Evolutionary conservation across 1,140 invertebrate species (phyloP), one percentile per base, ranked within the genome.

Genomic region (Procambarus virginalis): DNA sequence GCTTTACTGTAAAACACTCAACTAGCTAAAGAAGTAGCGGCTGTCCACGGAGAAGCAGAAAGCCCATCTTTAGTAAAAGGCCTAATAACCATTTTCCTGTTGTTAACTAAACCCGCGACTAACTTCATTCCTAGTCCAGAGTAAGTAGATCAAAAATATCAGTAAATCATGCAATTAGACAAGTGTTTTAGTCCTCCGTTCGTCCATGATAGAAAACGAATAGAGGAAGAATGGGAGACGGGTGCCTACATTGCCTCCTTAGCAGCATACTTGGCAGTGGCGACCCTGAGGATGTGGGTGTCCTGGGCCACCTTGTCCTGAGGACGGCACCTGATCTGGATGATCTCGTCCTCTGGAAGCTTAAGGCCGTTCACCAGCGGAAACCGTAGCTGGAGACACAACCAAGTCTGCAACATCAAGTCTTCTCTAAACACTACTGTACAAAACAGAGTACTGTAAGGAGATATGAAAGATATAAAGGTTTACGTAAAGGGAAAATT

Each of bases 301-400:
- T 95, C 95, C 2, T 95, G 94, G 3, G 94, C 95, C 3, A 95
- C 94, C 68, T 94, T 94, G 45, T 96, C 95, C 89, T 96, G 96
- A 0, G 95, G 95, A 73, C 94, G 95, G 92, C 96, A 96, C 91
- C 95, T 95, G 55, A 96, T 93, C 46, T 95, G 95, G 14, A 96
- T 93, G 12, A 95, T 94, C 2, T 94, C 93, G 92, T 96, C 96
- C 77, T 96, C 95, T 0, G 94, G 94, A n/a, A 96, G 94, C 92
- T 94, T 95, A 58, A 96, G 92, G 2, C 95, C 96, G 10, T 93
- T 89, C 55, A 96, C 94, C 4, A 94, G 93, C 10, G 96, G 96
- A 92, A 96, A 95, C 68, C 96, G 93, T 1, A 96, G 51, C 3
- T 94, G 94, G 20, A 96, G 92, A 92, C 96, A 96, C 12, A 93